phyloP scores from a whole-genome alignment of 2,113 vertebrate genomes.

The Ictalurus punctatus region DNA sequence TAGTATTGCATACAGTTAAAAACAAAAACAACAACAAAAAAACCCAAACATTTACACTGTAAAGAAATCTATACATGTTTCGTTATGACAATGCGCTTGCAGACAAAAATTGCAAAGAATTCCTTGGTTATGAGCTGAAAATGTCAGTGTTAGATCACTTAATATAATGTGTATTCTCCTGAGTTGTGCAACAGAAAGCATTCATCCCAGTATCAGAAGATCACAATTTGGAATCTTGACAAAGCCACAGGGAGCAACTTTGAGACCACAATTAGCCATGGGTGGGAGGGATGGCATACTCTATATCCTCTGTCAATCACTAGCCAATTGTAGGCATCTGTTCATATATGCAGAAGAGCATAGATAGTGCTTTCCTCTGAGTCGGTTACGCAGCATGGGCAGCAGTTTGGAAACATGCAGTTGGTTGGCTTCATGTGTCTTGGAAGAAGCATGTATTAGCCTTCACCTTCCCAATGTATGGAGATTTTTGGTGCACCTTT shows the following conservation, averaged over 20 bases:
- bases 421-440: not conserved
- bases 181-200: not conserved
- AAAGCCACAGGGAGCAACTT: not conserved
- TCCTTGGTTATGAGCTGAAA: not conserved
- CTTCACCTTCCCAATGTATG: not conserved
- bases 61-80: not conserved
- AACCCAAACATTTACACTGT: too few relatives aligned
- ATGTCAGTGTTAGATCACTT: not conserved
- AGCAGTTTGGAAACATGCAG: not conserved
- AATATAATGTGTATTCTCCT: not conserved
- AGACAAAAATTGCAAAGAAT: not conserved
- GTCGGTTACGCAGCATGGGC: not conserved
- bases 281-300: not conserved
- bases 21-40: too few relatives aligned
- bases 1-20: not conserved
- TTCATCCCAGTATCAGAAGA: not conserved
- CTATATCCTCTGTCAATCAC: not conserved
- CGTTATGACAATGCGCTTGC: not conserved
- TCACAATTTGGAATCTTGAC: not conserved
- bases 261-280: not conserved
- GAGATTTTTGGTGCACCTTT: not conserved
- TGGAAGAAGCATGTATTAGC: not conserved
- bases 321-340: not conserved
- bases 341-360: not conserved
- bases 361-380: not conserved